These are phyloP conservation scores for Ptychoptera albimana DNA, from an alignment of 2,888 invertebrate genomes.

Conservation along the genomic window DNA sequence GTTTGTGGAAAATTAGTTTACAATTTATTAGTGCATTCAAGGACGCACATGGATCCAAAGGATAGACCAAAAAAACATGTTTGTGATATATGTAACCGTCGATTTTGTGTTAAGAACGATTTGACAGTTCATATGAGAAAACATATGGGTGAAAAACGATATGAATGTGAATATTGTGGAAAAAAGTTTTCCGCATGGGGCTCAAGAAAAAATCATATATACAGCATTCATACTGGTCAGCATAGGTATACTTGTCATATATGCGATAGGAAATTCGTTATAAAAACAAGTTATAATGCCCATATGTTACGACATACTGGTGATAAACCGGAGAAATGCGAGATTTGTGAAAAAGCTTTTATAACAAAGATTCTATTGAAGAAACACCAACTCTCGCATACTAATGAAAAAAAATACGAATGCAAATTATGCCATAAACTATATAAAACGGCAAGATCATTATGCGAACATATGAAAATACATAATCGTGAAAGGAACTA, in stretches of 20 bases:
- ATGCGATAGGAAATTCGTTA: too few species aligned
- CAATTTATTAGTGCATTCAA: too few species aligned
- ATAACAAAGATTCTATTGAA: neutral
- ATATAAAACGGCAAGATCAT: neutral
- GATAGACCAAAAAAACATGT: too few species aligned
- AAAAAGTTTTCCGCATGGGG: neutral
- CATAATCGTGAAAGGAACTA: too few species aligned
- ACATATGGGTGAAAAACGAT: neutral
- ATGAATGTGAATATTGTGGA: slow-evolving; percentile 1
- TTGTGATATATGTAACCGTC: too few species aligned
- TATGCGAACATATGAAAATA: too few species aligned
- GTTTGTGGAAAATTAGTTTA: too few species aligned
- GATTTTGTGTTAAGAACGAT: too few species aligned
- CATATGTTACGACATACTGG: neutral
- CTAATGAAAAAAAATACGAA: neutral
- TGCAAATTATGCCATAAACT: neutral
- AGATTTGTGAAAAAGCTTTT: neutral
- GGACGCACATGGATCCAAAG: too few species aligned
- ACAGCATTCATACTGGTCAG: neutral
- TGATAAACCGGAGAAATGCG: neutral
- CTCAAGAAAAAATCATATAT: neutral
- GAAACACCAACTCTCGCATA: neutral
- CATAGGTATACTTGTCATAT: too few species aligned
- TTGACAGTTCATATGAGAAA: neutral
- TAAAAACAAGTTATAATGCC: too few species aligned